Conservation (phyloP, 2,113 vertebrate genomes). For the Hiodon alosoides region DNA sequence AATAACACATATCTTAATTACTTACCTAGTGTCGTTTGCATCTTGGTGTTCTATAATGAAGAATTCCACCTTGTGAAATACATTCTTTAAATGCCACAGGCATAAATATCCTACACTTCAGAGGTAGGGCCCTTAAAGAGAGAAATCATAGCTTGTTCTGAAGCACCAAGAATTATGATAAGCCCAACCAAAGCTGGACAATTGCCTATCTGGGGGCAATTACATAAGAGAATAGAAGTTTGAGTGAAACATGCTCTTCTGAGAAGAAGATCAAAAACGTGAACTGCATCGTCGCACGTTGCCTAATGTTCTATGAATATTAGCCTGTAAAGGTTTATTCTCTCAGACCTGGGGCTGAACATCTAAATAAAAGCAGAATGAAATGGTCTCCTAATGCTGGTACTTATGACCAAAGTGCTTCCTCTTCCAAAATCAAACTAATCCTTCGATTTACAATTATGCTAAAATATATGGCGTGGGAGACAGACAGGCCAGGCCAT, state of each 20-base stretch:
- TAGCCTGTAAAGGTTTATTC: slow-evolving; percentile 51
- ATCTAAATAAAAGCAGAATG: slow-evolving; percentile 51
- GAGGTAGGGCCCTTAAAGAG: slow-evolving; percentile 50
- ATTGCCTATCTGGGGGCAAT: slow-evolving; percentile 66
- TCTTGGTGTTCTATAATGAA: background rate
- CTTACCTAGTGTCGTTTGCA: background rate
- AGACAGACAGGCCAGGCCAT: too few relatives aligned
- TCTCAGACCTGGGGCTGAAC: slow-evolving; percentile 51
- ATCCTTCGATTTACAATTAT: slow-evolving; percentile 53
- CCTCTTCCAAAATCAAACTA: slow-evolving; percentile 31
- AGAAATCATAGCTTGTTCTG: slow-evolving; percentile 45
- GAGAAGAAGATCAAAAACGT: slow-evolving; percentile 26
- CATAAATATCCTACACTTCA: slow-evolving; percentile 31
- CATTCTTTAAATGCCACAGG: background rate
- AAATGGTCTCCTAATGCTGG: slow-evolving; percentile 42
- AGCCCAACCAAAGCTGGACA: slow-evolving; percentile 59
- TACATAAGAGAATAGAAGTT: slow-evolving; percentile 57
- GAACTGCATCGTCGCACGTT: slow-evolving; percentile 53
- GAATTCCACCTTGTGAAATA: background rate
- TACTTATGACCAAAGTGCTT: slow-evolving; percentile 27
- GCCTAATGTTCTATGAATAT: slow-evolving; percentile 60
- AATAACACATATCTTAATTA: background rate
- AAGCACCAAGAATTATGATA: slow-evolving; percentile 64
- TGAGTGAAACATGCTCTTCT: slow-evolving; percentile 53
- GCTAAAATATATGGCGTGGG: slow-evolving; percentile 11